These are phyloP conservation scores for Spheniscus humboldti DNA, from an alignment of 2,797 vertebrate species.

Conservation along the genomic window DNA sequence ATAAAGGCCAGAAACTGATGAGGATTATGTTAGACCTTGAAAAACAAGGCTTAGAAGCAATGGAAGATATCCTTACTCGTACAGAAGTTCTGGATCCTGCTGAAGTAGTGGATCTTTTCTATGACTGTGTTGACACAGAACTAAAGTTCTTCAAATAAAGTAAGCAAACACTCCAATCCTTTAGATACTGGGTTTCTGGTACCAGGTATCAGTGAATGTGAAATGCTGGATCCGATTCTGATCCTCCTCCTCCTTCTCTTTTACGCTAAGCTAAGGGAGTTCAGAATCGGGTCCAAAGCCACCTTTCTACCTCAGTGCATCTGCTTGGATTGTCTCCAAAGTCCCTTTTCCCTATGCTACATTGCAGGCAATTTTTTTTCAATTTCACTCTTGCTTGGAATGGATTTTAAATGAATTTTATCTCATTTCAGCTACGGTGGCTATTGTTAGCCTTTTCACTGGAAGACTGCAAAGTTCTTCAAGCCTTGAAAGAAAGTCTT, in stretches of 20 bases:
- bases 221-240: neutral
- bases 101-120: slow-evolving; percentile 82
- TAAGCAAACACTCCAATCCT: slow-evolving; percentile 48
- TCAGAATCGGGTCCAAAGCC: neutral
- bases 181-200: slow-evolving; percentile 34
- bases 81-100: slow-evolving; percentile 68
- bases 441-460: slow-evolving; percentile 48
- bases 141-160: slow-evolving; percentile 84
- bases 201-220: neutral
- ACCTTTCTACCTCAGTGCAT: neutral
- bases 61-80: slow-evolving; percentile 77
- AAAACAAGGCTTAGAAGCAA: slow-evolving; percentile 81
- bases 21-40: slow-evolving; percentile 79
- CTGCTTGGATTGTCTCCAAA: neutral
- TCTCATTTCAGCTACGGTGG: slow-evolving; percentile 65
- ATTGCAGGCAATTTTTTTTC: neutral
- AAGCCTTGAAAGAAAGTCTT: slow-evolving; percentile 47
- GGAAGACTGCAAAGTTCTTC: slow-evolving; percentile 39
- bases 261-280: neutral
- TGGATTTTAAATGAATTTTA: slow-evolving; percentile 53
- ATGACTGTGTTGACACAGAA: slow-evolving; percentile 84
- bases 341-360: neutral
- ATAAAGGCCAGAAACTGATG: slow-evolving; percentile 74
- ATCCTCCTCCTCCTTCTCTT: neutral
- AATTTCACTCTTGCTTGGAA: neutral